Evolutionary conservation across 2,797 vertebrate genomes (phyloP), one percentile per base, ranked within the genome.

Genomic region (Chiroxiphia lanceolata): DNA sequence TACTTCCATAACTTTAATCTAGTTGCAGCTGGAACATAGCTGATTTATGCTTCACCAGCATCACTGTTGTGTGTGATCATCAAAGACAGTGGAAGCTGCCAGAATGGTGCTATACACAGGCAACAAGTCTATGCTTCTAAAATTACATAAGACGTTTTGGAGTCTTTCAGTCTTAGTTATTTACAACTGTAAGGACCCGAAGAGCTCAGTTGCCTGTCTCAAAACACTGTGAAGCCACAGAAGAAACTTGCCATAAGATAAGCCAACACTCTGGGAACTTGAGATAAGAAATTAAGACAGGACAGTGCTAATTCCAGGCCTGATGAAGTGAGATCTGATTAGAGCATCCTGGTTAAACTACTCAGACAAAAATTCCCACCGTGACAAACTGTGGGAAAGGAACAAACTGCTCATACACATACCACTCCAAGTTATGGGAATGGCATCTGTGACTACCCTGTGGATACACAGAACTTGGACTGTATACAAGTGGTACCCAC

Each of bases 111-210:
- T 38, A 29, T 47, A 47, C 7, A 19, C 3, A 34, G 8, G 5
- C 2, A 4, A 79, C 9, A 85, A 60, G n/a, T 47, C 36, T 8
- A 47, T 15, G 10, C 6, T 7, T n/a, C 80, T 36, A 48, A 22
- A 69, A 33, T 18, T 4, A 15, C 13, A 2, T 13, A 13, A 54
- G 11, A 64, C 1, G 4, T n/a, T 75, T 75, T 33, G 26, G 3
- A 56, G 12, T 17, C 6, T 25, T 44, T 90, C 38, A 20, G 11
- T 19, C 12, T 18, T 45, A 25, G 25, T 10, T 56, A 23, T n/a
- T 79, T 60, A 60, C 7, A 33, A 0, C 0, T 10, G 5, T 47
- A 67, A 74, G 14, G 25, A 47, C 2, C 27, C 29, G 15, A 51
- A 51, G 27, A 51, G 50, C 16, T 51, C 27, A 11, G 5, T 10